Evolutionary conservation across 2,888 invertebrate genomes (phyloP).

Genomic region (Xestia sexstrigata): DNA sequence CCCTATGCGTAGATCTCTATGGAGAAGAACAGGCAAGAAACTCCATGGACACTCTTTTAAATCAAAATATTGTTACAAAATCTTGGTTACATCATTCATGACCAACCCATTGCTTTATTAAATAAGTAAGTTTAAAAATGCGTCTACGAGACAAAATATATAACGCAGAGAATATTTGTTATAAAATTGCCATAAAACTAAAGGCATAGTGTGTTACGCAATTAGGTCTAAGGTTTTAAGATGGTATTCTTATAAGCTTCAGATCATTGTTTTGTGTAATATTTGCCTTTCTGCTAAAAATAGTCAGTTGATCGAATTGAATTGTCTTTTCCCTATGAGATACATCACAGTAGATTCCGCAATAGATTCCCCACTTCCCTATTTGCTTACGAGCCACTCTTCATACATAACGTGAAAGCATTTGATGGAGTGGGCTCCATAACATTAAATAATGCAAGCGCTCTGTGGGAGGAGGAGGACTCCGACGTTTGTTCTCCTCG

Average conservation of each 20-base stretch:
- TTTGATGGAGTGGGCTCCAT: slow-evolving; percentile 61
- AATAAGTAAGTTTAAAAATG: neutral
- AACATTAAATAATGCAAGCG: slow-evolving; percentile 80
- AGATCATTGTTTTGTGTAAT: neutral
- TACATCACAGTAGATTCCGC: neutral
- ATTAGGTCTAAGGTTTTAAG: neutral
- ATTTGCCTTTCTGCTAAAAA: neutral
- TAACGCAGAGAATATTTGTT: no score
- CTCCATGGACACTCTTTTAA: no score
- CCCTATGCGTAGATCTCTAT: no score
- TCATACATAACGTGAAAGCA: slow-evolving; percentile 39
- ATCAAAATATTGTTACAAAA: no score
- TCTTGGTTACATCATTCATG: no score
- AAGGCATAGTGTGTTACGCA: neutral
- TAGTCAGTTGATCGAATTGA: neutral
- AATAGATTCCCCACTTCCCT: slow-evolving; percentile 23
- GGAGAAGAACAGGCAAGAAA: no score
- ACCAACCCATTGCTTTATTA: neutral
- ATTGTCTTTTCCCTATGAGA: neutral
- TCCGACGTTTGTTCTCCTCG: slow-evolving; percentile 75
- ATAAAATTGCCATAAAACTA: no score
- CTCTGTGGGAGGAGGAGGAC: slow-evolving; percentile 79
- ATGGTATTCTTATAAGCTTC: neutral
- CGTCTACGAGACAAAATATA: neutral
- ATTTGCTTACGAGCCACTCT: slow-evolving; percentile 41